phyloP scores from a whole-genome alignment of 2,113 vertebrate genomes.

The Myiagra hebetior region DNA sequence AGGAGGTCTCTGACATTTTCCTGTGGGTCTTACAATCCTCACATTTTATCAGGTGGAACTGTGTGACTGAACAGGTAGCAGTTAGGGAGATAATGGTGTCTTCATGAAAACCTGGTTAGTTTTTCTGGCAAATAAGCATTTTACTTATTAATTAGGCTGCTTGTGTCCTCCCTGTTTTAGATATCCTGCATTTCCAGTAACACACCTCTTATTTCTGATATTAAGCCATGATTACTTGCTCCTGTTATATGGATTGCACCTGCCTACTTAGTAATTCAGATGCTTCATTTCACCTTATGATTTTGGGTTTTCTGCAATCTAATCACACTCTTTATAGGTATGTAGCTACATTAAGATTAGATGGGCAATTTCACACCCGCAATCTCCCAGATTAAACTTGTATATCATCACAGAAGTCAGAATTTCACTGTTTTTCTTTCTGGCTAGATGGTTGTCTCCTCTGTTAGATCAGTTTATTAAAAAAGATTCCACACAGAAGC shows the following conservation, averaged over 20 bases:
- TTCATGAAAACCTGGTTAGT: not conserved
- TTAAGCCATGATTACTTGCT: not conserved
- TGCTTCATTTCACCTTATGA: not conserved
- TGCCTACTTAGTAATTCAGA: not conserved
- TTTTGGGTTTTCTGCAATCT: not conserved
- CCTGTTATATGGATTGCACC: not conserved
- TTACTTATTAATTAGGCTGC: not conserved
- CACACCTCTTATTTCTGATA: not conserved
- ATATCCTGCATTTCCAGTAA: not conserved
- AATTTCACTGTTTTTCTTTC: not conserved
- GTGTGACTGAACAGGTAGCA: not conserved
- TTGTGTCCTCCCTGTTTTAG: not conserved
- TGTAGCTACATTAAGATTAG: not conserved
- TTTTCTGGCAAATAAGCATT: not conserved
- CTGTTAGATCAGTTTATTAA: not conserved
- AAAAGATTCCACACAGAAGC: not conserved
- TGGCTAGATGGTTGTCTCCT: not conserved
- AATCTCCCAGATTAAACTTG: not conserved
- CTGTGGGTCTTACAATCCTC: not conserved
- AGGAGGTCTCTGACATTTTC: not conserved
- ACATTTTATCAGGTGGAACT: not conserved
- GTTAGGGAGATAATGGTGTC: not conserved
- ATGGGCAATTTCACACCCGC: not conserved
- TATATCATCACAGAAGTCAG: not conserved
- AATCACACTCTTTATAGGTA: not conserved